A percentile compares a stretch with the other conserved stretches of the same genome.
These are phyloP conservation scores for Sitophilus oryzae DNA, from an alignment of 1,140 invertebrate species.

Conservation along the genomic window DNA sequence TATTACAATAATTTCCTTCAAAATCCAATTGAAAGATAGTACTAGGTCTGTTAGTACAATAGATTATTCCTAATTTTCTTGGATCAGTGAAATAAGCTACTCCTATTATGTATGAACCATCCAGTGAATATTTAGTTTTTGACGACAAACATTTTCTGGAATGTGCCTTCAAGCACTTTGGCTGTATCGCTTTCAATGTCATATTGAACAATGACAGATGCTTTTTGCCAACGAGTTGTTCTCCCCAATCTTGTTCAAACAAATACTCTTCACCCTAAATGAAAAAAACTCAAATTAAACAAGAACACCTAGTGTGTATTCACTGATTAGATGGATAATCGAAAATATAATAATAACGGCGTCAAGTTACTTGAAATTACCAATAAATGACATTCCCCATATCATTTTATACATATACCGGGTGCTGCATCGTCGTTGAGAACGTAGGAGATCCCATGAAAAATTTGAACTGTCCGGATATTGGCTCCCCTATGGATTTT, in stretches of 20 bases:
- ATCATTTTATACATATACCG: no score
- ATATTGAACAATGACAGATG: constrained; percentile 65
- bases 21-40: constrained; percentile 57
- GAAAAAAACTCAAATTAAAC: no score
- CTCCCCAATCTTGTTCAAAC: constrained; percentile 79
- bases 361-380: no score
- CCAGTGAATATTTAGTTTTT: constrained; percentile 64
- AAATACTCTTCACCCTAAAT: constrained; percentile 67
- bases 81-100: constrained; percentile 67
- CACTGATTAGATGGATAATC: no score
- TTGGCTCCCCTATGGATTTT: no score
- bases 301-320: no score
- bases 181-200: constrained; percentile 58
- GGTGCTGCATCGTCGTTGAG: no score
- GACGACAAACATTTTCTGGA: constrained; percentile 61
- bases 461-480: no score
- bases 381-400: no score
- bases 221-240: constrained; percentile 69
- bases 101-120: constrained; percentile 66
- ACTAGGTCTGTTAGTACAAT: constrained; percentile 72
- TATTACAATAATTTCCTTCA: constrained; percentile 55
- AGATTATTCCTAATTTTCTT: constrained; percentile 71
- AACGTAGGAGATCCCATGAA: no score
- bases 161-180: constrained; percentile 53
- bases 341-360: no score